phyloP scores from a whole-genome alignment of 2,888 invertebrate species.

The Cosmia trapezina region DNA sequence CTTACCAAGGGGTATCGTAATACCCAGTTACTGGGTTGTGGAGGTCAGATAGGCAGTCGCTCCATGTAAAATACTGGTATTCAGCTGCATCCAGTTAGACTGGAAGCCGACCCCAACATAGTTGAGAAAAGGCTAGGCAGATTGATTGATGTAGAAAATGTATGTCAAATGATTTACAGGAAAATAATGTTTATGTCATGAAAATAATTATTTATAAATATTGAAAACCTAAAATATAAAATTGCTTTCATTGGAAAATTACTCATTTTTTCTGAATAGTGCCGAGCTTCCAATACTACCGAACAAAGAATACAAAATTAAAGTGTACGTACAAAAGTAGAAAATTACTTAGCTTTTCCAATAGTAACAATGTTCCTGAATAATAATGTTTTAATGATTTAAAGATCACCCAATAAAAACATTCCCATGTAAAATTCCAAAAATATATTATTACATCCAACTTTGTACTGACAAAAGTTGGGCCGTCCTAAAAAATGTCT shows the following conservation, averaged over 20 bases:
- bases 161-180: not conserved
- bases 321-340: slow-evolving; percentile 9
- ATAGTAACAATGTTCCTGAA: slow-evolving; percentile 31
- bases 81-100: too few relatives aligned
- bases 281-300: not conserved
- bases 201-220: not conserved
- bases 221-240: not conserved
- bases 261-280: not conserved
- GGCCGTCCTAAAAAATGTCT: not conserved
- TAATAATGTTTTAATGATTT: slow-evolving; percentile 39
- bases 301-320: not conserved
- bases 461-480: slow-evolving; percentile 60
- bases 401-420: slow-evolving; percentile 47
- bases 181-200: not conserved
- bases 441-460: slow-evolving; percentile 62
- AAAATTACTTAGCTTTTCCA: slow-evolving; percentile 7
- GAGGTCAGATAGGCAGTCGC: too few relatives aligned
- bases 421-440: slow-evolving; percentile 57
- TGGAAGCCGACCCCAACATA: too few relatives aligned
- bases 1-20: too few relatives aligned
- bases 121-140: too few relatives aligned
- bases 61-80: too few relatives aligned
- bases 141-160: not conserved
- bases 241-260: not conserved
- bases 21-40: too few relatives aligned